Evolutionary conservation across 2,888 invertebrate species (phyloP), one percentile per base, ranked within the genome.

Genomic region (Drosophila nigricruria): DNA sequence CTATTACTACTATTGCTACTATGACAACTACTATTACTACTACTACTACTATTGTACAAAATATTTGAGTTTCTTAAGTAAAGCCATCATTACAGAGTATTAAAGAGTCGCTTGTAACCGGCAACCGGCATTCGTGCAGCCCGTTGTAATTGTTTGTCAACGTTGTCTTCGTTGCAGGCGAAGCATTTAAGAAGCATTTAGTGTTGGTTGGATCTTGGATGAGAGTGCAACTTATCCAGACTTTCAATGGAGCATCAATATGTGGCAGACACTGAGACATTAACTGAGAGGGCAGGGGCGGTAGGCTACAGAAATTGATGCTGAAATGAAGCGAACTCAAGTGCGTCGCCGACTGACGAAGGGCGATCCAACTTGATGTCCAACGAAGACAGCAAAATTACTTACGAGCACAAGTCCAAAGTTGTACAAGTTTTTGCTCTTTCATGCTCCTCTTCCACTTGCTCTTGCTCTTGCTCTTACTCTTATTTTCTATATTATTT

Each of bases 261-360:
- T 38, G 47, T 23, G 43, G 36, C 23, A 18, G 16, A 3, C 12
- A 18, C 60, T 20, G 43, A n/a, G 27, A n/a, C n/a, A n/a, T n/a
- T n/a, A n/a, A n/a, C 5, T 12, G 34, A 18, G 18, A 10, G 32
- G 18, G 4, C 5, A 16, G 25, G 23, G 3, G 3, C 4, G 18
- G 10, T 3, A 0, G 27, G 27, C 1, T 23, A 10, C 42, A 38
- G 58, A 61, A 66, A 77, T 58, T 66, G 74, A 50, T 30, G 68
- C 70, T 72, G 82, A 86, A 86, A 90, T 90, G 88, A 89, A 70
- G 86, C 79, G 88, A 78, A 89, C 71, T 81, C 71, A 83, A 81
- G 79, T 87, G 82, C 64, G 77, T 65, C 67, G 63, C 50, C 58
- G 42, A 23, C 68, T 75, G 66, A 58, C 45, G 68, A 63, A 67